Base-by-base conservation (phyloP, 1,140 invertebrate genomes). In the Hermetia illucens region DNA sequence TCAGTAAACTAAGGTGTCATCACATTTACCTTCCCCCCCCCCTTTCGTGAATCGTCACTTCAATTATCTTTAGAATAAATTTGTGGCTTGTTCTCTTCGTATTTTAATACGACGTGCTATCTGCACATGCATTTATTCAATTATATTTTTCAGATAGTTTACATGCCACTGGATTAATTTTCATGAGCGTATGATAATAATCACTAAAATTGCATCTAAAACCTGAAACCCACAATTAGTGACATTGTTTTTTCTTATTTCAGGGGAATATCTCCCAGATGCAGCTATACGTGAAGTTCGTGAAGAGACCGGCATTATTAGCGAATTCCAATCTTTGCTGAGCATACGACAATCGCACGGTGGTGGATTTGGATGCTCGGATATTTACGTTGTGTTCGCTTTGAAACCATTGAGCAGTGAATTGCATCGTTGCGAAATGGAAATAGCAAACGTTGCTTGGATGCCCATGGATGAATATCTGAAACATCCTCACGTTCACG, bases 251-350 rank as follows among this genome's bases (percentile, higher is more conserved):
- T 27, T 38, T 30, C 5, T 29, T 44, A 37, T 65, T 62, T 35
- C 45, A 86, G 82, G 78, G 43, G 88, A 93, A 71, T 74, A 87
- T 53, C 66, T 92, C 25, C 61, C 71, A 24, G 70, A 75, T 39
- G 86, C 89, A 10, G 82, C 78, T 4, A 68, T 77, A 24, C 69
- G 90, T 48, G 90, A 95, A 67, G 84, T 93, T 2, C 63, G 73
- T 15, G 90, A 94, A 67, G 90, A 95, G 62, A 95, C 89, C 2
- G 83, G 85, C 30, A 70, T 95, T 30, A 53, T 71, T 34, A 69
- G 78, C 2, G 68, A 75, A 40, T 93, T 92, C 58, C 59, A 74
- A 32, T 80, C 76, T 19, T 48, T 94, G 8, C 53, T 93, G 9
- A 69, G 75, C 31, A 75, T 92, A 42, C 68, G 88, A 43, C 88